Evolutionary conservation across 2,797 vertebrate species (phyloP).

Genomic region (Picus viridis): DNA sequence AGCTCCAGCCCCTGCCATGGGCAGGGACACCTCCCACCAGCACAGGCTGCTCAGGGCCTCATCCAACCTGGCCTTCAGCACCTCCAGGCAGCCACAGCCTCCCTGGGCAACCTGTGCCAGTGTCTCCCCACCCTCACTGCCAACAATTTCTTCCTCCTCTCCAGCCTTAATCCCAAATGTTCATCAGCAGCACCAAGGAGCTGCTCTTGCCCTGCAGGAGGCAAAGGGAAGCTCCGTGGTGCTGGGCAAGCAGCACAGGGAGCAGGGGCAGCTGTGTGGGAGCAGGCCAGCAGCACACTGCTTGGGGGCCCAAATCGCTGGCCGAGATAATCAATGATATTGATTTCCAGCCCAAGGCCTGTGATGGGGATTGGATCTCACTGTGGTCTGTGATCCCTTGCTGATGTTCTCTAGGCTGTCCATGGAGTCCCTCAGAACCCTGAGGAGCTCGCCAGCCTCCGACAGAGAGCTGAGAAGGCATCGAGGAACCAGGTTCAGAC

Average conservation of each 20-base stretch:
- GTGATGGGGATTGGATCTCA: not conserved
- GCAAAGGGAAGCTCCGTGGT: not conserved
- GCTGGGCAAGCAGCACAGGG: not conserved
- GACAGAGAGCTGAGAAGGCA: slow-evolving; percentile 70
- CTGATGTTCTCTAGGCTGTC: slow-evolving; percentile 76
- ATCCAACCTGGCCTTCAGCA: no score
- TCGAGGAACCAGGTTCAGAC: slow-evolving; percentile 62
- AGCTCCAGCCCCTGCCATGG: no score
- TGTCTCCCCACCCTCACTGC: no score
- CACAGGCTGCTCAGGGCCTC: no score
- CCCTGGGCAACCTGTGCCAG: no score
- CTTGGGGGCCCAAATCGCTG: not conserved
- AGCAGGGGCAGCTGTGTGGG: not conserved
- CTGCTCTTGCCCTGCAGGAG: not conserved
- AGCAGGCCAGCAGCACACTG: not conserved
- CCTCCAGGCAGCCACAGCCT: no score
- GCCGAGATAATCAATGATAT: not conserved
- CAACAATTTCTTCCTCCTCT: no score
- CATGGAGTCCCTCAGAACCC: slow-evolving; percentile 83
- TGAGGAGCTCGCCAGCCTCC: slow-evolving; percentile 79
- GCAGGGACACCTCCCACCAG: no score
- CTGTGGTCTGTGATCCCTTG: not conserved
- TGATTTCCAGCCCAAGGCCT: not conserved
- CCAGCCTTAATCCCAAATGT: not conserved
- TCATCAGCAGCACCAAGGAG: not conserved